Evolutionary conservation across 2,113 vertebrate genomes (phyloP).

Genomic region (Myrmophylax atrothorax): DNA sequence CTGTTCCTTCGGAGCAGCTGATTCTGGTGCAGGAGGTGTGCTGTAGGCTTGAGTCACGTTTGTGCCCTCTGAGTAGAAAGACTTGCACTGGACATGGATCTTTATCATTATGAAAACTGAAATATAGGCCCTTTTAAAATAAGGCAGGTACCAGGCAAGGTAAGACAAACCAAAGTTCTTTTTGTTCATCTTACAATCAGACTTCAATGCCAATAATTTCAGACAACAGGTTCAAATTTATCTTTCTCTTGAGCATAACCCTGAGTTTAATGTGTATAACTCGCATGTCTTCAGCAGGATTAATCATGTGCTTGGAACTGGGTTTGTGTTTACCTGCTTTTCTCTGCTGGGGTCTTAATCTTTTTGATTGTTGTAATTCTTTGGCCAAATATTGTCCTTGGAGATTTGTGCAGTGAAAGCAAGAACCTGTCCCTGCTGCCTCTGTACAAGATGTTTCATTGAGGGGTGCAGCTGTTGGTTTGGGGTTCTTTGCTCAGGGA

Average conservation of each 20-base stretch:
- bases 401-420: not conserved
- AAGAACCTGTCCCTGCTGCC: not conserved
- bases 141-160: constrained; percentile 43
- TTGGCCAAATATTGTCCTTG: not conserved
- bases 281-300: not conserved
- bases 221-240: not conserved
- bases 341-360: not conserved
- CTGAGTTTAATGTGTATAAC: not conserved
- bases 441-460: not conserved
- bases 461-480: not conserved
- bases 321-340: not conserved
- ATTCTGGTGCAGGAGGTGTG: not conserved
- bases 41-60: not conserved
- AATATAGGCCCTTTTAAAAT: constrained; percentile 18
- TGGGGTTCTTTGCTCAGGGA: not conserved
- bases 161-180: constrained; percentile 31
- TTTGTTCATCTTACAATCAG: not conserved
- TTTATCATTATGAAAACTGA: constrained; percentile 18
- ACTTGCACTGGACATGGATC: constrained; percentile 23
- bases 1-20: not conserved
- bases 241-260: not conserved
- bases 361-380: not conserved
- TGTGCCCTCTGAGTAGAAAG: not conserved
- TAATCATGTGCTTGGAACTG: not conserved
- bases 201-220: not conserved